Evolutionary conservation across 2,888 invertebrate genomes (phyloP).

Genomic region (Plebejus argus): DNA sequence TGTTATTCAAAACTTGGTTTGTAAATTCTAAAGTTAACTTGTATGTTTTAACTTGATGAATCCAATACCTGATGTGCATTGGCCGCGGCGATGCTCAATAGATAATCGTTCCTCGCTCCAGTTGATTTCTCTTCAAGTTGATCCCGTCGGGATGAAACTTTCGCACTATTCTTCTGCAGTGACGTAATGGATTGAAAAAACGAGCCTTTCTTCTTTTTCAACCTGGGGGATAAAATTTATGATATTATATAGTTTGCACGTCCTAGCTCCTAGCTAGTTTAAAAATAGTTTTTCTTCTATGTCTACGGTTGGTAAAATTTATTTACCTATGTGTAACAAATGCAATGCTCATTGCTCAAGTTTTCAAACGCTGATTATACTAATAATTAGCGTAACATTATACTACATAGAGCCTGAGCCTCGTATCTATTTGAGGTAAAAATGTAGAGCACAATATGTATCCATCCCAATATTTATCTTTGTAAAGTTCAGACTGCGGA

Average conservation of each 20-base stretch:
- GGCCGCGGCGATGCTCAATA: constrained; percentile 93
- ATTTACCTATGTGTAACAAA: too few relatives aligned
- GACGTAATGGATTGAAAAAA: constrained; percentile 98
- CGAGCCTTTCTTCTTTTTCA: constrained; percentile 97
- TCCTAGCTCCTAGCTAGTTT: not conserved
- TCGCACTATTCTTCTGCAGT: constrained; percentile 97
- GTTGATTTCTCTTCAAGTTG: constrained; percentile 96
- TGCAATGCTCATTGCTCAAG: not conserved
- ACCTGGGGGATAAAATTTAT: constrained; percentile 74
- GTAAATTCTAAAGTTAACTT: not conserved
- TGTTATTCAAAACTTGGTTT: not conserved
- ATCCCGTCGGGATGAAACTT: constrained; percentile 94
- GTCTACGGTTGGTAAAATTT: not conserved
- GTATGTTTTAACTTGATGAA: not conserved
- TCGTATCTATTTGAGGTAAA: not conserved
- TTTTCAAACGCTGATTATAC: not conserved
- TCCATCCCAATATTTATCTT: not conserved
- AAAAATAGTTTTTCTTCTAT: not conserved
- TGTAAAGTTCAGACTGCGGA: too few relatives aligned
- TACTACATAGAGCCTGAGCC: too few relatives aligned
- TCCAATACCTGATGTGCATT: constrained; percentile 91
- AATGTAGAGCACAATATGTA: not conserved
- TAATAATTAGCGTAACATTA: too few relatives aligned
- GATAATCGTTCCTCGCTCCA: constrained; percentile 96
- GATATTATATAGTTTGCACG: not conserved